Conservation (phyloP, 2,888 invertebrate genomes). For the Slavum lentiscoides region DNA sequence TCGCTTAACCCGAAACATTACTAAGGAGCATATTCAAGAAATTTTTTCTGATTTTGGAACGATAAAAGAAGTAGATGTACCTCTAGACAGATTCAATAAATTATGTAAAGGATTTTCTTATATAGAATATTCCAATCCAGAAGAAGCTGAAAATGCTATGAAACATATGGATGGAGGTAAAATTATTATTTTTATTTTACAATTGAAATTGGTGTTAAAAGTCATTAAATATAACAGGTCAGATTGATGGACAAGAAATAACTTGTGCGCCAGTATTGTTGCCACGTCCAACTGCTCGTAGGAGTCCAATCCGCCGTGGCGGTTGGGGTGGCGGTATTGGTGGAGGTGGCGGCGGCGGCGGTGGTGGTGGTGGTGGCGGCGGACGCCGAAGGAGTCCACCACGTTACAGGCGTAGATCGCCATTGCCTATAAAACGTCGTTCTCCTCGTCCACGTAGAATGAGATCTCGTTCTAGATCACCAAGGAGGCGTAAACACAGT, state of each 20-base stretch:
- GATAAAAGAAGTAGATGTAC: conserved; percentile 87
- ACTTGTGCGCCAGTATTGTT: conserved; percentile 91
- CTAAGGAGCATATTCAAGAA: conserved; percentile 85
- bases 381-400: conserved; percentile 61
- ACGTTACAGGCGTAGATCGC: conserved; percentile 63
- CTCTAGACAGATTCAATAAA: conserved; percentile 80
- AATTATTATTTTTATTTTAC: background rate
- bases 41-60: conserved; percentile 88
- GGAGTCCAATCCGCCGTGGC: conserved; percentile 60
- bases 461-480: conserved; percentile 55
- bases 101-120: conserved; percentile 93
- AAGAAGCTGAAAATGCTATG: conserved; percentile 97
- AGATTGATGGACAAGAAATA: conserved; percentile 91
- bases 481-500: conserved; percentile 70
- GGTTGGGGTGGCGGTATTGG: conserved; percentile 62
- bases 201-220: conserved; percentile 16
- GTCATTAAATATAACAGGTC: conserved; percentile 65
- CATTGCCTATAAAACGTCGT: conserved; percentile 56
- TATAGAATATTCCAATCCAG: conserved; percentile 89
- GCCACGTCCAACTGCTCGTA: conserved; percentile 61
- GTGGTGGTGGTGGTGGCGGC: conserved; percentile 60
- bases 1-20: conserved; percentile 87
- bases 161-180: conserved; percentile 98
- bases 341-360: conserved; percentile 60
- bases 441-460: conserved; percentile 56